A percentile compares a stretch with the other conserved stretches of the same genome.
Evolutionary conservation across 2,113 vertebrate genomes (phyloP).

Genomic region (Colinus virginianus): DNA sequence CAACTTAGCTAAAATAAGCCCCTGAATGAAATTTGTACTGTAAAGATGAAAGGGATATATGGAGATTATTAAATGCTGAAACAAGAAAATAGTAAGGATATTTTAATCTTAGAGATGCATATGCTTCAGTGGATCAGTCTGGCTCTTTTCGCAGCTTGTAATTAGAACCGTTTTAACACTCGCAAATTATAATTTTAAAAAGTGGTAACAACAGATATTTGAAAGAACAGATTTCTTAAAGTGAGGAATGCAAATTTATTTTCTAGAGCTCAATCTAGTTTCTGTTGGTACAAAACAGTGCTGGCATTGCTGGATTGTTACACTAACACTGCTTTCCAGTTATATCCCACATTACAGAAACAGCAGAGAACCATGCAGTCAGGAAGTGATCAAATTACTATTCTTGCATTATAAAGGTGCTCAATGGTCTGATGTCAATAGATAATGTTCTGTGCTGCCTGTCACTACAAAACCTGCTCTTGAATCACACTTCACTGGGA

Average conservation of each 20-base stretch:
- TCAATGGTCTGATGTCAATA: not conserved
- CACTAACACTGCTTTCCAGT: not conserved
- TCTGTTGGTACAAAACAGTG: not conserved
- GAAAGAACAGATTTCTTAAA: not conserved
- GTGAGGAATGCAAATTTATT: not conserved
- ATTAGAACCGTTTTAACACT: not conserved
- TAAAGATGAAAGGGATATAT: not conserved
- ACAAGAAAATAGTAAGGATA: not conserved
- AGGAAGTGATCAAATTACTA: not conserved
- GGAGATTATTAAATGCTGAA: not conserved
- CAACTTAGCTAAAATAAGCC: not conserved
- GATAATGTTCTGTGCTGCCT: rapidly evolving
- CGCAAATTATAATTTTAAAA: not conserved
- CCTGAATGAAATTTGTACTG: not conserved
- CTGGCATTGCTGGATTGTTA: not conserved
- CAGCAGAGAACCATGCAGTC: not conserved
- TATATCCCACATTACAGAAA: not conserved
- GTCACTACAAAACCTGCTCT: not conserved
- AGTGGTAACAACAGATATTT: not conserved
- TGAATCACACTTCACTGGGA: not conserved
- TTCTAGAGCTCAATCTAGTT: not conserved
- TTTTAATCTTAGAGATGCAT: not conserved
- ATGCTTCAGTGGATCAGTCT: not conserved
- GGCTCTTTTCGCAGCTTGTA: not conserved
- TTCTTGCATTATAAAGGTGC: not conserved